These are phyloP conservation scores for Riptortus pedestris DNA, from an alignment of 1,140 invertebrate species.

Conservation along the genomic window DNA sequence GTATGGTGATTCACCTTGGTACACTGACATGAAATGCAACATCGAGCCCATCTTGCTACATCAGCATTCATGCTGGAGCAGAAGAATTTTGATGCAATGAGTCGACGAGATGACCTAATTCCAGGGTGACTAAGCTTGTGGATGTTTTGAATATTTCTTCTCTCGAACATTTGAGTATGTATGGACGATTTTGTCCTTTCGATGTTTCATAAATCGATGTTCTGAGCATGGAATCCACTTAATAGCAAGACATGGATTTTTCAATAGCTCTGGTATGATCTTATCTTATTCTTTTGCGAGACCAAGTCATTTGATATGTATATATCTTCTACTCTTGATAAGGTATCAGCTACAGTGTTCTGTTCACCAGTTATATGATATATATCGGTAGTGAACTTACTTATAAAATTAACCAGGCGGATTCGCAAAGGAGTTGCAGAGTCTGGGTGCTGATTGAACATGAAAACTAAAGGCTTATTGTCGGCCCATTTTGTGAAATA, in stretches of 20 bases:
- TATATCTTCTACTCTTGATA: background rate
- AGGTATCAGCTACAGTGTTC: background rate
- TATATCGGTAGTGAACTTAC: too few species aligned
- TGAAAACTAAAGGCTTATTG: background rate
- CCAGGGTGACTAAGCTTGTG: background rate
- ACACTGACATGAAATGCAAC: background rate
- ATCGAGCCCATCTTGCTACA: background rate
- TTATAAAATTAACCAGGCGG: background rate
- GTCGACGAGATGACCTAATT: too few species aligned
- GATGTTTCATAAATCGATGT: background rate
- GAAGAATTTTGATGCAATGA: too few species aligned
- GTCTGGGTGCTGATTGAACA: background rate
- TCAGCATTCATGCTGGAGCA: background rate
- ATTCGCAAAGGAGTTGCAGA: background rate
- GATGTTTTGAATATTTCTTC: background rate
- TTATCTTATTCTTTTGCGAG: background rate
- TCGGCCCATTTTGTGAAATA: too few species aligned
- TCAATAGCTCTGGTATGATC: background rate
- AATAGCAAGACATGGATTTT: background rate
- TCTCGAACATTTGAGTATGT: background rate
- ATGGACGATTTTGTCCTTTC: background rate
- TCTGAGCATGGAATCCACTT: background rate
- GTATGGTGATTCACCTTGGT: background rate
- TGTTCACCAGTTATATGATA: background rate
- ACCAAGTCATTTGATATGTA: background rate